Evolutionary conservation across 2,888 invertebrate species (phyloP), one percentile per base, ranked within the genome.

Genomic region (Patella pellucida): DNA sequence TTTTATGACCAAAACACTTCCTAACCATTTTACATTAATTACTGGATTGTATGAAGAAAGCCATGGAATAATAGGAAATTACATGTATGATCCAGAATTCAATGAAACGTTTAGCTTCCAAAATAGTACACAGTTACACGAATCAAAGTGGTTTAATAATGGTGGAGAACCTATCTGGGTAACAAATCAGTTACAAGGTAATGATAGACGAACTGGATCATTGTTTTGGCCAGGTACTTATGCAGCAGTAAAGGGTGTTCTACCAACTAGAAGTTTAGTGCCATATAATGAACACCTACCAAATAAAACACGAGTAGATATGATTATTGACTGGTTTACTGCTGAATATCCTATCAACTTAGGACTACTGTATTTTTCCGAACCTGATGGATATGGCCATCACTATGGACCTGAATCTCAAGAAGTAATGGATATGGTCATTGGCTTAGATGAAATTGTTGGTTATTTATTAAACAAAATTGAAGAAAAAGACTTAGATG

Each of bases 221-320:
- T 92, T 94, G 91, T 94, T 94, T 94, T 95, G 95, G 95, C 94
- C 94, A 4, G 95, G 95, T 1, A 91, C 92, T 72, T 87, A 92
- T 54, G 93, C 92, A 81, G 82, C 90, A 14, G 82, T 86, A 1
- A 83, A 88, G 73, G 86, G 85, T 12, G 76, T 83, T 27, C 52
- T 78, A 12, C 86, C 88, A 15, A 83, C 83, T 14, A 78, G 74
- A 68, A 23, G 12, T 62, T 23, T 62, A 62, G 11, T n/a, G n/a
- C n/a, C 23, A 23, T 62, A 62, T 62, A 78, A 83, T 68, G 70
- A 84, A 9, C 76, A 79, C 1, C 85, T 72, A 74, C 74, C 80
- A 83, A 76, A 84, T 7, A 87, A 79, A 52, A 81, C 81, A 5
- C 81, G 86, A 72, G 78, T 87, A 14, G 87, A 90, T 68, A 85